These are phyloP conservation scores for Pterocles orientalis DNA, from an alignment of 2,113 vertebrate genomes.

Conservation along the genomic window DNA sequence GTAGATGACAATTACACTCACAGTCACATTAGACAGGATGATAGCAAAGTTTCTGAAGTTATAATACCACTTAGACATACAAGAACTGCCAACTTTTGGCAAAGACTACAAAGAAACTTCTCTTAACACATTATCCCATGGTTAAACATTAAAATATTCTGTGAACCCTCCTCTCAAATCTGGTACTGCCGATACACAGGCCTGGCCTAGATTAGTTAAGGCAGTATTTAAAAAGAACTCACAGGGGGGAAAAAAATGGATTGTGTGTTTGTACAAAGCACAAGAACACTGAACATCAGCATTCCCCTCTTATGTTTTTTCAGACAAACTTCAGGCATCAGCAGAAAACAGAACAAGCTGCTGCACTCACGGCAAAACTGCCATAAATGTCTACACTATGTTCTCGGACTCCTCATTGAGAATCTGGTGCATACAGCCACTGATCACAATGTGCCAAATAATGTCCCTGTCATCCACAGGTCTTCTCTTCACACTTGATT, in stretches of 20 bases:
- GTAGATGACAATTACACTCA: neutral
- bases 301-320: neutral
- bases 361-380: neutral
- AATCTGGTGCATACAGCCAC: neutral
- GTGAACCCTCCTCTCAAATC: neutral
- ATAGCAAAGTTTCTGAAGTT: neutral
- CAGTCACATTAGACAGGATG: neutral
- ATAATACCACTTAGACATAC: neutral
- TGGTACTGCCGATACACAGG: neutral
- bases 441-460: neutral
- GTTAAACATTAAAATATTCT: neutral
- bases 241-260: neutral
- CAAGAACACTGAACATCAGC: neutral
- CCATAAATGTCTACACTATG: fast-evolving
- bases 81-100: neutral
- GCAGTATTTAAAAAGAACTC: neutral
- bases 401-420: neutral
- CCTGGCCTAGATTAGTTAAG: neutral
- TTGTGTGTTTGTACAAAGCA: neutral
- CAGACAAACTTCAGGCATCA: neutral
- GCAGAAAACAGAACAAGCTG: neutral
- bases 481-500: neutral
- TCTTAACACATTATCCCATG: neutral
- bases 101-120: neutral
- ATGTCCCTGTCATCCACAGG: neutral